Base-by-base conservation (phyloP, 2,113 vertebrate genomes). In the Herpailurus yagouaroundi region DNA sequence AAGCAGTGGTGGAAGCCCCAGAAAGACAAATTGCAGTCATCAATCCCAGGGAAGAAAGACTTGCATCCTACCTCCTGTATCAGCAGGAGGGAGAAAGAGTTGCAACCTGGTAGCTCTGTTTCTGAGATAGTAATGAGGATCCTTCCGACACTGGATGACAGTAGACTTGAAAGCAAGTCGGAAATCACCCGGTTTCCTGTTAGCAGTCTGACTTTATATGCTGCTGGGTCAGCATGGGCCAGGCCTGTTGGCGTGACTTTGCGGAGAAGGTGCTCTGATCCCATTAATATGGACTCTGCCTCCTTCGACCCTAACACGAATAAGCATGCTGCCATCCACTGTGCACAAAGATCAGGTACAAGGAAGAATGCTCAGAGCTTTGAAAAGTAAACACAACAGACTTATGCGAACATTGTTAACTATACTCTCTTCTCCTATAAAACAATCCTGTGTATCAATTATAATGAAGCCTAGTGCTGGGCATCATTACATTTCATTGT, bases 71-170 rank as follows among this genome's bases (percentile, higher is more conserved):
- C 97, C 68, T 92, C 82, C 57, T 73, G 60, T 27, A 97, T 74
- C 97, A 95, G 91, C 96, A 86, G 97, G 92, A 97, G 95, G 81
- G 74, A 96, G 91, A 98, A 83, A 93, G 95, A 21, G 9, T 76
- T 52, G 13, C 1, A 92, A 83, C 90, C 87, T 18, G 64, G 90
- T 90, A 76, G 81, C n/a, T 96, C n/a, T 18, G n/a, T 83, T 97
- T 96, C 98, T 97, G 92, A 97, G 97, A 96, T 48, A 36, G 89
- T 97, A 97, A 98, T 31, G 57, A 98, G 98, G 97, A 68, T 89
- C 79, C 55, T 97, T 68, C 16, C 79, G 45, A 93, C 19, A 96
- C 45, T 52, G 97, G 91, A 89, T 92, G 92, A 95, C 81, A 77
- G 64, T 77, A 69, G 77, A 94, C 93, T 96, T 94, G 97, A 98